A percentile compares a stretch with the other conserved stretches of the same genome.
Conservation (phyloP, 2,888 invertebrate genomes). For the Phortica magna region DNA sequence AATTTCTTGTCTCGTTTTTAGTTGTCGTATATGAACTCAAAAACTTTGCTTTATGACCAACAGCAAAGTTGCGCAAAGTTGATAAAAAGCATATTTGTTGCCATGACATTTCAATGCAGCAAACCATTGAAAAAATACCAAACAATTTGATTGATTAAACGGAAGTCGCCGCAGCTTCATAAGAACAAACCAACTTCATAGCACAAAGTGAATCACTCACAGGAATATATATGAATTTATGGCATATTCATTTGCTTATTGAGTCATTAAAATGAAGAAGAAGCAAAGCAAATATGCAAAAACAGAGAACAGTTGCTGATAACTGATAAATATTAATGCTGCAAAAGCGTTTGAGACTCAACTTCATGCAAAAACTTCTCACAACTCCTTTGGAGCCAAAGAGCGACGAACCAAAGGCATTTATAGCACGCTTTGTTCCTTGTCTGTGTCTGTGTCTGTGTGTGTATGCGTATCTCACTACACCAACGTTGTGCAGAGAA, state of each 20-base stretch:
- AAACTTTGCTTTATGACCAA: no score
- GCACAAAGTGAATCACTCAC: conserved; percentile 1
- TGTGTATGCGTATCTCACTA: conserved; percentile 49
- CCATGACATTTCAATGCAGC: no score
- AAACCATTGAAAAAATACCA: no score
- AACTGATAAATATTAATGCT: conserved; percentile 70
- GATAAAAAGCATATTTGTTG: no score
- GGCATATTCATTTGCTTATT: conserved; percentile 65
- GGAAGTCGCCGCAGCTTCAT: no score
- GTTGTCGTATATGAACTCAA: background rate
- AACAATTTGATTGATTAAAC: no score
- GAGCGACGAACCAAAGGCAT: background rate
- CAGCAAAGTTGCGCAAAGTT: no score
- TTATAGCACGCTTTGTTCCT: conserved; percentile 28
- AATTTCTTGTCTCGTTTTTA: background rate
- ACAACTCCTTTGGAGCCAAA: background rate
- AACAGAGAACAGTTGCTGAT: conserved; percentile 55
- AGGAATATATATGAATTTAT: conserved; percentile 16
- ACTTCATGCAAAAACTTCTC: conserved; percentile 63
- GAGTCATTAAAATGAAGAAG: conserved; percentile 56
- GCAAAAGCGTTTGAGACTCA: conserved; percentile 58
- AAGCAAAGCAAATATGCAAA: conserved; percentile 21
- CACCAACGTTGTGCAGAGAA: conserved; percentile 37
- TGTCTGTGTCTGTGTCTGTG: conserved; percentile 39
- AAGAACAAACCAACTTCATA: background rate